A percentile compares a stretch with the other conserved stretches of the same genome.
phyloP scores from a whole-genome alignment of 2,888 invertebrate species.

The Lasioglossum pauxillum region DNA sequence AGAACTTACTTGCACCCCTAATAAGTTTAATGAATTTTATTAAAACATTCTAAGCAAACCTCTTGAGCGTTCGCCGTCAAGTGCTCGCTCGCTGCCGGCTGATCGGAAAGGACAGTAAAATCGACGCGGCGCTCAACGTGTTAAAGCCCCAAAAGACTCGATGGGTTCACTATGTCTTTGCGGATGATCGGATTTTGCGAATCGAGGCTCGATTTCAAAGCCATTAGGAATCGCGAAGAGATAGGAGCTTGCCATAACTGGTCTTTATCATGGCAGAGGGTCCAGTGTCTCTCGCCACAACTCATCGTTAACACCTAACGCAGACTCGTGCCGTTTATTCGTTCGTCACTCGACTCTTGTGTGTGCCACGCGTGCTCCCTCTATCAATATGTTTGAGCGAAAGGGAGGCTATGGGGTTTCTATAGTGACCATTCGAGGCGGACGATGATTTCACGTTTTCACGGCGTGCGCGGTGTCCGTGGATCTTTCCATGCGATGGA shows the following conservation, averaged over 20 bases:
- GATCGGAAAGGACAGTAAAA: no score
- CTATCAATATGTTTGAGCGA: conserved; percentile 21
- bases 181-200: conserved; percentile 27
- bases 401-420: conserved; percentile 35
- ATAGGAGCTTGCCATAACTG: conserved; percentile 45
- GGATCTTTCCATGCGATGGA: background rate
- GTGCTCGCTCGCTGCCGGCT: no score
- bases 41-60: no score
- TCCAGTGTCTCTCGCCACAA: conserved; percentile 64
- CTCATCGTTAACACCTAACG: conserved; percentile 69
- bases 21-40: no score
- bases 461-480: background rate
- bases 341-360: conserved; percentile 22
- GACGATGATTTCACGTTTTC: background rate
- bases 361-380: conserved; percentile 4
- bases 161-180: background rate
- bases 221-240: conserved; percentile 50
- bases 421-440: conserved; percentile 26
- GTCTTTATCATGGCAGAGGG: conserved; percentile 50
- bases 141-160: background rate
- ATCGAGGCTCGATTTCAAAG: conserved; percentile 47
- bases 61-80: no score
- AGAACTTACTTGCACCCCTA: no score
- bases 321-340: conserved; percentile 48
- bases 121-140: no score